A percentile compares a stretch with the other conserved stretches of the same genome.
These are phyloP conservation scores for Amiota minor DNA, from an alignment of 2,888 invertebrate genomes.

Conservation along the genomic window DNA sequence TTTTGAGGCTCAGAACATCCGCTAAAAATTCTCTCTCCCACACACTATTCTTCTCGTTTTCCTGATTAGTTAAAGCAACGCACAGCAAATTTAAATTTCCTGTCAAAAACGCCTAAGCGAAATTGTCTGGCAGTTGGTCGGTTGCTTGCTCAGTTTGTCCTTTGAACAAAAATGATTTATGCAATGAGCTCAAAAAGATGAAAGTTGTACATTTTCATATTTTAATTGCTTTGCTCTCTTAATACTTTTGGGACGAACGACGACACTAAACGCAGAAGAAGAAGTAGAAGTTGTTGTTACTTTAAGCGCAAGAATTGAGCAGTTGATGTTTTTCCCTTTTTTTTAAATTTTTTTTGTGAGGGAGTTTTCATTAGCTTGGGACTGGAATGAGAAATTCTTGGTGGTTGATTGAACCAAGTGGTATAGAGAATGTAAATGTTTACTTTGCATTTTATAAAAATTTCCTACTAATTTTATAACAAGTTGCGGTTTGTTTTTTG, in stretches of 20 bases:
- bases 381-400: too few species aligned
- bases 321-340: background rate
- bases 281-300: too few species aligned
- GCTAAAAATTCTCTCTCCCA: background rate
- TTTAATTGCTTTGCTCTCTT: slow-evolving; percentile 70
- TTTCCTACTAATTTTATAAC: slow-evolving; percentile 67
- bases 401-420: too few species aligned
- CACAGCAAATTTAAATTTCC: slow-evolving; percentile 54
- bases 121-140: slow-evolving; percentile 21
- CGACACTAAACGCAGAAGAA: background rate
- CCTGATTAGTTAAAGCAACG: slow-evolving; percentile 62
- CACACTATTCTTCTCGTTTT: slow-evolving; percentile 52
- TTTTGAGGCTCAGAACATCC: too few species aligned
- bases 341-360: too few species aligned
- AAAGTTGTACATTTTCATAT: slow-evolving; percentile 69
- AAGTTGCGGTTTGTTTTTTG: slow-evolving; percentile 60
- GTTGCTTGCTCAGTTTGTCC: background rate
- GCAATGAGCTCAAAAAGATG: slow-evolving; percentile 66
- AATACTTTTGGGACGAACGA: slow-evolving; percentile 59
- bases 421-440: slow-evolving; percentile 67
- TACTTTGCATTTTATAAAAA: slow-evolving; percentile 49
- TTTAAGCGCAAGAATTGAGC: background rate
- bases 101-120: slow-evolving; percentile 25
- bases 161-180: slow-evolving; percentile 58
- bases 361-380: too few species aligned